A percentile compares a stretch with the other conserved stretches of the same genome.
These are phyloP conservation scores for Caenorhabditis sp. DNA, from an alignment of 2,888 invertebrate genomes.

Conservation along the genomic window DNA sequence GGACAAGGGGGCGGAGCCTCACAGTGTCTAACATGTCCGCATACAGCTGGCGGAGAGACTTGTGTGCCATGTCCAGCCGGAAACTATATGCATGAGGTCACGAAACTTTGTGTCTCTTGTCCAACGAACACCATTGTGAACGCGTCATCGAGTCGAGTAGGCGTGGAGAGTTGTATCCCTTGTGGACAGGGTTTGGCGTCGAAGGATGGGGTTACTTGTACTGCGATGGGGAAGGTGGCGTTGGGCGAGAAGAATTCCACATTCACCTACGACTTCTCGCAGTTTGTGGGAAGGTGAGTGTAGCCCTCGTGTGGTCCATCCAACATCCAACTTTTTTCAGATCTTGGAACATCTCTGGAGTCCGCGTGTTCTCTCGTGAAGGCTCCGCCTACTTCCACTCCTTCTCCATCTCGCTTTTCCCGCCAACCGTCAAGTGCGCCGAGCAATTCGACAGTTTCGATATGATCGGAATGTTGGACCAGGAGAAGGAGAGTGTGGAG, in stretches of 20 bases:
- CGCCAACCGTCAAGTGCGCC: slow-evolving; percentile 70
- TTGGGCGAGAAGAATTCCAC: slow-evolving; percentile 54
- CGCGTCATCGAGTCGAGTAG: slow-evolving; percentile 70
- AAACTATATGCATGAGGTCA: slow-evolving; percentile 84
- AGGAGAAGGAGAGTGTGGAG: slow-evolving; percentile 62
- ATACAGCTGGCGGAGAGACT: slow-evolving; percentile 79
- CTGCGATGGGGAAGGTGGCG: slow-evolving; percentile 82
- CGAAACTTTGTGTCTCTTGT: slow-evolving; percentile 84
- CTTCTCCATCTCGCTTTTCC: slow-evolving; percentile 79
- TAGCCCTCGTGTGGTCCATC: too few relatives aligned
- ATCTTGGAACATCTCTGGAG: slow-evolving; percentile 84
- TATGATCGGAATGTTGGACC: slow-evolving; percentile 52
- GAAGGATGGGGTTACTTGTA: slow-evolving; percentile 81
- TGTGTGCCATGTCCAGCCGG: slow-evolving; percentile 86
- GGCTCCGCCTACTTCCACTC: slow-evolving; percentile 81
- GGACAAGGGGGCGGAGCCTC: slow-evolving; percentile 85
- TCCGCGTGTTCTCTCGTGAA: slow-evolving; percentile 82
- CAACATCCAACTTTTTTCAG: too few relatives aligned
- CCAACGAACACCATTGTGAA: slow-evolving; percentile 83
- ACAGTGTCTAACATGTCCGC: slow-evolving; percentile 84
- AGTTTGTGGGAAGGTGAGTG: slow-evolving; percentile 59
- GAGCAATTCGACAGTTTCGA: slow-evolving; percentile 70
- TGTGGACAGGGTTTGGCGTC: slow-evolving; percentile 60
- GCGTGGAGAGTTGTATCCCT: slow-evolving; percentile 60
- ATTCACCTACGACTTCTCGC: slow-evolving; percentile 76